Evolutionary conservation across 2,888 invertebrate species (phyloP), one percentile per base, ranked within the genome.

Genomic region (Mimachlamys varia): DNA sequence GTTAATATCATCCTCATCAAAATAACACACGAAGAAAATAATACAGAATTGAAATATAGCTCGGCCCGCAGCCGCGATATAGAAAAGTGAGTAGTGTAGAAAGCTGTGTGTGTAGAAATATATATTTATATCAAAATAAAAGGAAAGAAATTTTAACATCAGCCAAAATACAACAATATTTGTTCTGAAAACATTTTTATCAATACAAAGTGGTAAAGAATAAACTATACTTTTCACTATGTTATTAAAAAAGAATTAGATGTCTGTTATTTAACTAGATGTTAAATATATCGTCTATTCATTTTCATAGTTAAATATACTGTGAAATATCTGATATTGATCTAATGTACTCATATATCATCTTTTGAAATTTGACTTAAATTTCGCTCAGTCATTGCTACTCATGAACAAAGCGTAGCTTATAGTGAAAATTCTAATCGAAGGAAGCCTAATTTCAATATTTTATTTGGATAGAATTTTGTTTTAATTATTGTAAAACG

Each of bases 91-190:
- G 76, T 76, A 33, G 76, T 76, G 76, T 76, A 76, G 27, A 76
- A 76, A 33, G 22, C 22, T 33, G 76, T 76, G 76, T 76, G 76
- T 76, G 76, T 76, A 76, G 55, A 89, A 27, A 90, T 44, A 22
- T 55, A 58, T n/a, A 88, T 38, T 27, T 76, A 38, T 89, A 76
- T 27, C 50, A 19, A 76, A 50, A 50, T 2, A 53, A 53, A 53
- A 13, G 15, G 12, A 53, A 53, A 50, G 7, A 55, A 88, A 88
- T 44, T 37, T 38, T 27, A 90, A 90, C 87, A 58, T 87, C 87
- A 87, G 87, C 87, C 87, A 50, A 87, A 89, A 88, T 90, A 90
- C 58, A 38, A 88, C 15, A 58, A 87, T 58, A 33, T 0, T 44
- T 15, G 37, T 50, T 44, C n/a, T 49, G 50, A 49, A 13, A 33